A percentile compares a stretch with the other conserved stretches of the same genome.
phyloP scores from a whole-genome alignment of 2,113 vertebrate species.

The Megatriorchis doriae region DNA sequence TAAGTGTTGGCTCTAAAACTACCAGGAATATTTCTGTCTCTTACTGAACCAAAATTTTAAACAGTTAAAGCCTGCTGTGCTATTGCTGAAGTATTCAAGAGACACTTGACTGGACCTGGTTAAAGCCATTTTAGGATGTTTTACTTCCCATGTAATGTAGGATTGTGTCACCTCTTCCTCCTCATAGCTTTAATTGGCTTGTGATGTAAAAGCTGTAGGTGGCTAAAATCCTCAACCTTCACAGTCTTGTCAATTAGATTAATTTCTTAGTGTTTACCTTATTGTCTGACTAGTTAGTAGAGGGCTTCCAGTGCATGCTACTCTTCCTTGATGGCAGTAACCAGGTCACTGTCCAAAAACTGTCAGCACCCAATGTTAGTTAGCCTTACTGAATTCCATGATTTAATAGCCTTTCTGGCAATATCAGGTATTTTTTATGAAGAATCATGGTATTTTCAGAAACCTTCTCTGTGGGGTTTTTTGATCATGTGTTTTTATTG shows the following conservation, averaged over 20 bases:
- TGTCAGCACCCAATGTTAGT: background rate
- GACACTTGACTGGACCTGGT: background rate
- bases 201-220: background rate
- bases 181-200: background rate
- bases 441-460: background rate
- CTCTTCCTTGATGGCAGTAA: background rate
- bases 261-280: background rate
- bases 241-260: background rate
- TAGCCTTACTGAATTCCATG: background rate
- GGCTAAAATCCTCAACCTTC: background rate
- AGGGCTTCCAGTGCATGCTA: background rate
- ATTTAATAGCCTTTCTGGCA: background rate
- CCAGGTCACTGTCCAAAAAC: background rate
- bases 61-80: background rate
- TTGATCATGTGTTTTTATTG: background rate
- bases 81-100: background rate
- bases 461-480: background rate
- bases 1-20: background rate
- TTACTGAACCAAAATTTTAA: background rate
- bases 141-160: background rate
- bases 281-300: background rate
- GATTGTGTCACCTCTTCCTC: background rate
- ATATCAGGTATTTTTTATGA: background rate
- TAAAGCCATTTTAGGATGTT: background rate
- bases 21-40: background rate